Evolutionary conservation across 2,113 vertebrate species (phyloP), one percentile per base, ranked within the genome.

Genomic region (Psittacara wagleri): DNA sequence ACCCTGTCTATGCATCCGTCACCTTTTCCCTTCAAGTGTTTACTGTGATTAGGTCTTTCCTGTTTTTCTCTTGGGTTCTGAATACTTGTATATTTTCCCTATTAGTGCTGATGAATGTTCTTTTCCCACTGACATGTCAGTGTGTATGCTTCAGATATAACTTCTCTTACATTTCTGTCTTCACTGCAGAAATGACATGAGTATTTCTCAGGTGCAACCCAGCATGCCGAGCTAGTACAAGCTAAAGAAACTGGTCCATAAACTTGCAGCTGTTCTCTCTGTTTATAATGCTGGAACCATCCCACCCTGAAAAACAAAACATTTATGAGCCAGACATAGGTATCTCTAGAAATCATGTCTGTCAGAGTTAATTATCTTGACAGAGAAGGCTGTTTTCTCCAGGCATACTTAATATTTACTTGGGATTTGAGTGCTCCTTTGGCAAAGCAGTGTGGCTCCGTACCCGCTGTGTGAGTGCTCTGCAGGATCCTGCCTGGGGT

Each of bases 21-120:
- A 92, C 39, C 72, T 95, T 96, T 97, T 83, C 84, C 78, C 41
- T 91, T 69, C 7, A 5, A 94, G 67, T 86, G 78, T 89, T 94
- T 91, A 90, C 61, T 80, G 49, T 80, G 78, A 91, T 96, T 87
- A 96, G 48, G 37, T 63, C 54, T 95, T 97, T 95, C 90, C 95
- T 95, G 94, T 91, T 95, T 96, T 91, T 82, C 62, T 79, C 59
- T 29, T 31, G n/a, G 77, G 61, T 92, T 75, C 68, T 86, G 68
- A 86, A 75, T 91, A 59, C 61, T 95, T 67, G 44, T 90, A 20
- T 73, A 33, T 75, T 95, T 94, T 82, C 76, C 68, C 59, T 86
- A 33, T 64, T 86, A 77, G 28, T 37, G 48, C 37, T 69, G 57
- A 89, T 66, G 57, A 75, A 44, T 76, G 69, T 61, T 86, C 6